These are phyloP conservation scores for Mycalesis mineus DNA, from an alignment of 2,888 invertebrate species.

Conservation along the genomic window DNA sequence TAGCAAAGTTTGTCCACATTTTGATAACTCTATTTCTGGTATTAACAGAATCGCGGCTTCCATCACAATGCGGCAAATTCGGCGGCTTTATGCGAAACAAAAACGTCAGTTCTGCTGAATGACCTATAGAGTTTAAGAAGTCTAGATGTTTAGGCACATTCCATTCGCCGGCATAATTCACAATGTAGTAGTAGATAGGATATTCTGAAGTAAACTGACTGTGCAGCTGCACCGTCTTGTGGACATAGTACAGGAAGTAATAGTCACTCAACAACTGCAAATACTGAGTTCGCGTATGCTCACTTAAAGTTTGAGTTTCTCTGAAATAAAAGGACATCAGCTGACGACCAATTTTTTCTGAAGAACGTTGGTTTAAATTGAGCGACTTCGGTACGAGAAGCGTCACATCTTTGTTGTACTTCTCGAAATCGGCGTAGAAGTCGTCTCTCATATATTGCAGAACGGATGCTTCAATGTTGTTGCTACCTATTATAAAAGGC, in stretches of 20 bases:
- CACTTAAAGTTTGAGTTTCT: constrained; percentile 48
- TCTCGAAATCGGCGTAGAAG: constrained; percentile 55
- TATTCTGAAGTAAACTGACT: constrained; percentile 49
- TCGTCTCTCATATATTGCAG: constrained; percentile 46
- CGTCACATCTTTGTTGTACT: constrained; percentile 50
- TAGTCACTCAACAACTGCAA: constrained; percentile 64
- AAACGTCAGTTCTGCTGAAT: constrained; percentile 61
- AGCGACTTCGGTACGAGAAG: constrained; percentile 57
- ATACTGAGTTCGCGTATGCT: constrained; percentile 57
- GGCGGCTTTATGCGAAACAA: constrained; percentile 51
- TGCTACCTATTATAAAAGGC: constrained; percentile 66
- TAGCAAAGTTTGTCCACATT: constrained; percentile 76
- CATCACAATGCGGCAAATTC: constrained; percentile 43
- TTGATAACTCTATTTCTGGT: constrained; percentile 57
- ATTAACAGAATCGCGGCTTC: constrained; percentile 54
- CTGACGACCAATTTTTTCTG: constrained; percentile 53
- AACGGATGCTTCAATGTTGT: constrained; percentile 56
- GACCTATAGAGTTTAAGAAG: constrained; percentile 55
- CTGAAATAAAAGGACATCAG: constrained; percentile 61
- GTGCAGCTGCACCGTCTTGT: constrained; percentile 60
- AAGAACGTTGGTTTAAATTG: constrained; percentile 41
- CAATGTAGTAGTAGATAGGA: constrained; percentile 62
- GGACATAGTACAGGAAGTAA: constrained; percentile 61
- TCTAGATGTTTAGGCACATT: constrained; percentile 43
- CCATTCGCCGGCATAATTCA: constrained; percentile 62